Conservation (phyloP, 2,113 vertebrate genomes). For the Coturnix japonica region DNA sequence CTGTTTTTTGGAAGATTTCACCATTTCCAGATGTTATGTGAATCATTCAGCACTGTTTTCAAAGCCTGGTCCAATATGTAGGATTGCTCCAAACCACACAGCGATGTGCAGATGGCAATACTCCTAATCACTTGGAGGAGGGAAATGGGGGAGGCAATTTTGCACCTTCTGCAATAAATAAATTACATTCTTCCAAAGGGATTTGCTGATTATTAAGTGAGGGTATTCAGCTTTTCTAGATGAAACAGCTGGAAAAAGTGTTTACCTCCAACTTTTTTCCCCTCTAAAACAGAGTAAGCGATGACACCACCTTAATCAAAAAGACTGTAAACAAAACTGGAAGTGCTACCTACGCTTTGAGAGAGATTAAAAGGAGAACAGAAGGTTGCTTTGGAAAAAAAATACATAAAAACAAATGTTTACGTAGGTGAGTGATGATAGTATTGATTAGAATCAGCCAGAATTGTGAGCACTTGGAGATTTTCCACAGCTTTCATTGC, state of each 20-base stretch:
- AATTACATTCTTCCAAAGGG: not conserved
- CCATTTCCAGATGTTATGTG: not conserved
- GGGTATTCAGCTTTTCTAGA: not conserved
- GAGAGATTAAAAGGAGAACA: not conserved
- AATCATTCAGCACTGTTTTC: not conserved
- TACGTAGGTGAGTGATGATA: not conserved
- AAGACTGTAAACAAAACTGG: not conserved
- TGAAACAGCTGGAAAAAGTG: not conserved
- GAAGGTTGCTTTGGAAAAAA: not conserved
- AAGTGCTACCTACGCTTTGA: not conserved
- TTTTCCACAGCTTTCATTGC: constrained; percentile 1
- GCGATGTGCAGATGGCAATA: not conserved
- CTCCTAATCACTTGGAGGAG: not conserved
- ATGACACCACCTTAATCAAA: not conserved
- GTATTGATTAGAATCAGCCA: constrained; percentile 9
- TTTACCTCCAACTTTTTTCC: not conserved
- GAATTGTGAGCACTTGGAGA: constrained; percentile 5
- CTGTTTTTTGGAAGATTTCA: not conserved
- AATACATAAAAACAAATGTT: constrained; percentile 1
- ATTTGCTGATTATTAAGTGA: not conserved
- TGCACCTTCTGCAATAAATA: not conserved
- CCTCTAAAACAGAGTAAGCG: not conserved
- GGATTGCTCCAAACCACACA: not conserved
- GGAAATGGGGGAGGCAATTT: fast-evolving
- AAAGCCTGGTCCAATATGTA: not conserved